Conservation (phyloP, 2,113 vertebrate species). For the Boulengeromyrus knoepffleri region DNA sequence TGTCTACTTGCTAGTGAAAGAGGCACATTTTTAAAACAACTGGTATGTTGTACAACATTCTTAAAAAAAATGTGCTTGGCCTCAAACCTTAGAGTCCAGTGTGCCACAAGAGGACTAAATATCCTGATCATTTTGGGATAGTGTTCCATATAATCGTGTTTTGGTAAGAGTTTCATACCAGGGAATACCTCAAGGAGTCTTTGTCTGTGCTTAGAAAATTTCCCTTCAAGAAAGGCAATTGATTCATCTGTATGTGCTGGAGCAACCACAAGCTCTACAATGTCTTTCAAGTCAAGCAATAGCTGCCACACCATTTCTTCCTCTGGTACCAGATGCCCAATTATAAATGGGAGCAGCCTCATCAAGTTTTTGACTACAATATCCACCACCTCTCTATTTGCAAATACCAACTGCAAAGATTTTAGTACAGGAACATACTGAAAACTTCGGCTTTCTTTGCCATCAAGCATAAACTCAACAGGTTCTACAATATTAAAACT, state of each 20-base stretch:
- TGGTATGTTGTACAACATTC: background rate
- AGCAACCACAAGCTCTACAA: constrained; percentile 14
- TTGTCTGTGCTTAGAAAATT: constrained; percentile 12
- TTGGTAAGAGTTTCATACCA: background rate
- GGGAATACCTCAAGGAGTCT: background rate
- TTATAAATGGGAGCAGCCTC: background rate
- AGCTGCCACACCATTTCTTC: background rate
- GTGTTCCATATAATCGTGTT: constrained; percentile 6
- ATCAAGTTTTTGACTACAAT: background rate
- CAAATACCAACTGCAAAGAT: background rate
- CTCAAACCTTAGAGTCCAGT: constrained; percentile 8
- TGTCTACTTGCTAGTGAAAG: background rate
- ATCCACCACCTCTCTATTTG: background rate
- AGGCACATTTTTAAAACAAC: constrained; percentile 8
- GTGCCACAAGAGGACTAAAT: constrained; percentile 5
- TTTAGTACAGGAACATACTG: background rate
- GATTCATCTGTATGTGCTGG: background rate
- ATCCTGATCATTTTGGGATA: constrained; percentile 7
- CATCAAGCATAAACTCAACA: background rate
- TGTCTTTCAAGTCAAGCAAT: background rate
- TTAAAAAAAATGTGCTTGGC: constrained; percentile 13
- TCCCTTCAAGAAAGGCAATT: background rate
- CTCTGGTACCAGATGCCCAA: background rate
- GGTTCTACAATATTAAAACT: too few species aligned
- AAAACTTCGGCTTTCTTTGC: background rate